These are phyloP conservation scores for Sibirionetta formosa DNA, from an alignment of 2,797 vertebrate species.

Conservation along the genomic window DNA sequence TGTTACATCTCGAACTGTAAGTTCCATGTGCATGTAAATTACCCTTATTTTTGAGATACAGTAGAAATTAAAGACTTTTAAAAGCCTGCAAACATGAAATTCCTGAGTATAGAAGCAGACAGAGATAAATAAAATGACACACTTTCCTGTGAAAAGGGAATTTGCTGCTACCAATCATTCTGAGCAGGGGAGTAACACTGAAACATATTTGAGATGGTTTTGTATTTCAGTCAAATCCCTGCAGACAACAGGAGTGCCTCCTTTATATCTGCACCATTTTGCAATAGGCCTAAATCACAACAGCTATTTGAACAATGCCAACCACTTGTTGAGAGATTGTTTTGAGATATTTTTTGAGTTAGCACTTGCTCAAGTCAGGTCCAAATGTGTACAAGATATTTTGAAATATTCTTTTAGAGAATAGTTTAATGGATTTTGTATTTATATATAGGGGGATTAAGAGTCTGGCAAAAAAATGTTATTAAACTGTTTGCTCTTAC, in stretches of 20 bases:
- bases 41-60: background rate
- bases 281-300: background rate
- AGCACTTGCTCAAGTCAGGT: background rate
- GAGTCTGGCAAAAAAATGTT: background rate
- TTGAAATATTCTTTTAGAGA: background rate
- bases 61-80: background rate
- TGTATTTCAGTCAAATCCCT: background rate
- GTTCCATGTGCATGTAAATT: conserved; percentile 39
- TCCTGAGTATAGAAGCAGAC: background rate
- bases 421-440: background rate
- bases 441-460: background rate
- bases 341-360: background rate
- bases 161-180: background rate
- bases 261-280: background rate
- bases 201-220: background rate
- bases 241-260: background rate
- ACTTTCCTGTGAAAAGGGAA: background rate
- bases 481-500: background rate
- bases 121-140: background rate
- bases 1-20: conserved; percentile 74
- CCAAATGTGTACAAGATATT: background rate
- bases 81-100: background rate
- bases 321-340: background rate
- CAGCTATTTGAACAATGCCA: background rate
- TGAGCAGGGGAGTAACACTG: background rate